Conservation (phyloP, 2,888 invertebrate genomes). For the Nipponacmea schrenckii region DNA sequence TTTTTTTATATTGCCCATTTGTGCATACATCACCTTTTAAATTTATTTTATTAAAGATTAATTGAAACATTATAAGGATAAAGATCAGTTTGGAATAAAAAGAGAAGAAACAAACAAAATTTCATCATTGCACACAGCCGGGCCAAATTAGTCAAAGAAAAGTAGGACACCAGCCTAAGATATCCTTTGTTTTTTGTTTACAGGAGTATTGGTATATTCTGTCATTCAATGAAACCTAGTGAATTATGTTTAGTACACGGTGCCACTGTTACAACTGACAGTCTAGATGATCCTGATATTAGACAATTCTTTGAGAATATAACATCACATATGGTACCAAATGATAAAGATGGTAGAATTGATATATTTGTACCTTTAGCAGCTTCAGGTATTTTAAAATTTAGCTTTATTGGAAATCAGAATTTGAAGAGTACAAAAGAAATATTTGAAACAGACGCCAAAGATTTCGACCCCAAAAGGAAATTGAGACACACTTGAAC, state of each 20-base stretch:
- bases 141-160: too few relatives aligned
- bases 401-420: conserved; percentile 1
- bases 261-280: conserved; percentile 52
- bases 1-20: too few relatives aligned
- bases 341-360: conserved; percentile 58
- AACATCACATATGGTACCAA: conserved; percentile 51
- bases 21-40: too few relatives aligned
- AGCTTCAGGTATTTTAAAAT: conserved; percentile 51
- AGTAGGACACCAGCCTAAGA: background rate
- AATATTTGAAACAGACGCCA: too few relatives aligned
- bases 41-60: too few relatives aligned
- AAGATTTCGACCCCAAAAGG: too few relatives aligned
- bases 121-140: too few relatives aligned
- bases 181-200: conserved; percentile 12
- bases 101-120: too few relatives aligned
- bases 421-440: too few relatives aligned
- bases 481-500: too few relatives aligned
- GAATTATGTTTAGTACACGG: conserved; percentile 59
- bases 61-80: too few relatives aligned
- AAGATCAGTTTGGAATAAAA: too few relatives aligned
- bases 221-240: conserved; percentile 56
- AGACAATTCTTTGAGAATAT: conserved; percentile 56
- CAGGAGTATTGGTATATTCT: conserved; percentile 65
- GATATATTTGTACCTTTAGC: conserved; percentile 64
- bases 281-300: conserved; percentile 48